These are phyloP conservation scores for Parnassius smintheus DNA, from an alignment of 2,888 invertebrate genomes.

Conservation along the genomic window DNA sequence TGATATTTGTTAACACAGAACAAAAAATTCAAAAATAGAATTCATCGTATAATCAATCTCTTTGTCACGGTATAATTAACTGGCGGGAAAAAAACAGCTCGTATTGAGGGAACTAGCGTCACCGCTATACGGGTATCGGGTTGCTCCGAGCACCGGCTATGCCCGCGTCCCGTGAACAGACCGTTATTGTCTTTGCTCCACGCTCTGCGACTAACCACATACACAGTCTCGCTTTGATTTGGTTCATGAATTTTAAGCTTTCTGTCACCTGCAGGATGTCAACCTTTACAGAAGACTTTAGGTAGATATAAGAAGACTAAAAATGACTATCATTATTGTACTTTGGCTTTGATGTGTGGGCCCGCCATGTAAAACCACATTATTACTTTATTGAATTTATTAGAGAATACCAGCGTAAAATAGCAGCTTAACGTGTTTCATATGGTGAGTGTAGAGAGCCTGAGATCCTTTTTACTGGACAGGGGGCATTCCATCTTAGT, in stretches of 20 bases:
- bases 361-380: too few relatives aligned
- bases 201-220: constrained; percentile 8
- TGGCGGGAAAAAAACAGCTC: constrained; percentile 7
- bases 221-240: neutral
- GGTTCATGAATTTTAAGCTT: constrained; percentile 6
- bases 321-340: too few relatives aligned
- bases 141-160: neutral
- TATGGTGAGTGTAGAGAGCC: too few relatives aligned
- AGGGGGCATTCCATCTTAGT: too few relatives aligned
- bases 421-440: too few relatives aligned
- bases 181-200: constrained; percentile 15
- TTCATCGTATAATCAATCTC: constrained; percentile 11
- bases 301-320: too few relatives aligned
- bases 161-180: constrained; percentile 10
- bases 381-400: too few relatives aligned
- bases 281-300: too few relatives aligned
- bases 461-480: too few relatives aligned
- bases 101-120: constrained; percentile 2
- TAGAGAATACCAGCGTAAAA: too few relatives aligned
- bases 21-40: constrained; percentile 4
- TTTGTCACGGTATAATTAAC: constrained; percentile 11
- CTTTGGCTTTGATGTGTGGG: too few relatives aligned
- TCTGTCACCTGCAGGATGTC: too few relatives aligned
- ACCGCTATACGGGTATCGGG: constrained; percentile 6
- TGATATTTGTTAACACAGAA: neutral